Base-by-base conservation (phyloP, 2,888 invertebrate species). In the Ashinkailepas kermadecensis region DNA sequence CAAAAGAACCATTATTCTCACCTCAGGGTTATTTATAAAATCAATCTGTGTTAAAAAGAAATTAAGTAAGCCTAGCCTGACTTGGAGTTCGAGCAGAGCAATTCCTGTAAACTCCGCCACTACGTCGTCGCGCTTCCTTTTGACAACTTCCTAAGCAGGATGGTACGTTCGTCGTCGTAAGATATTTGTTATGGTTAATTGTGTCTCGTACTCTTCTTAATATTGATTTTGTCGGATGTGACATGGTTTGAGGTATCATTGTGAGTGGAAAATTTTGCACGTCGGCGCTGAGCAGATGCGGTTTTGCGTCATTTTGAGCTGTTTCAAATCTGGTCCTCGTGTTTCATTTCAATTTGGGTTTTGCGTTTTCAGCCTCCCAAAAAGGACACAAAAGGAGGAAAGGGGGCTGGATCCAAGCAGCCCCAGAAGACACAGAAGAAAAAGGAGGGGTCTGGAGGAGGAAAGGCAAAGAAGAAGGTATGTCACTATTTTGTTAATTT, bases 381-480 rank as follows among this genome's bases (percentile, higher is more conserved):
- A 88, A 96, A 96, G 91, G 95, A 96, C 89, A 90, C 95, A 25
- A 96, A 96, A 89, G 91, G 93, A 86, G 93, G 94, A 88, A 93
- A 95, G 57, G 81, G 80, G 67, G 65, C 58, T 25, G 81, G 82
- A n/a, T 87, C 88, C 83, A 96, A 96, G 89, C 95, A 95, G 90
- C 95, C 96, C 84, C 95, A 95, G 87, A 96, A 95, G 67, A 84
- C 85, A 88, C 84, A 85, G 86, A 96, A 96, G 89, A 96, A 96
- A 91, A 96, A 96, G 89, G 96, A 96, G 88, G 96, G 96, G 88
- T 95, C 95, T 87, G 86, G 86, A 85, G 96, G 96, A 86, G 96
- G 96, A 85, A 96, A 96, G 90, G 96, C 96, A 87, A 96, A 96
- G 88, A 96, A 96, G 95, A 96, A 96, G 95, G 94, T 93, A 86